Evolutionary conservation across 2,888 invertebrate genomes (phyloP), one percentile per base, ranked within the genome.

Genomic region (Lasioglossum marginatum): DNA sequence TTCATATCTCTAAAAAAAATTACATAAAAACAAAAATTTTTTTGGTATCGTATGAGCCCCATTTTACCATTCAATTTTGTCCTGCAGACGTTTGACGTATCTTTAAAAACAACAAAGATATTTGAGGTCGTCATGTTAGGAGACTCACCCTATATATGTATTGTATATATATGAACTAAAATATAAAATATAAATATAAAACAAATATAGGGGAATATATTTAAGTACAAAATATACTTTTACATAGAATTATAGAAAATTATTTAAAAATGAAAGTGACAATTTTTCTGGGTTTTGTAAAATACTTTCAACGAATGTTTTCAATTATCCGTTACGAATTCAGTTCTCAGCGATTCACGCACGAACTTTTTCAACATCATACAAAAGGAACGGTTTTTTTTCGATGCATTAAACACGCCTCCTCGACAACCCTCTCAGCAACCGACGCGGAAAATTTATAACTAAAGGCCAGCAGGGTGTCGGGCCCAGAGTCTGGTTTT

Each of bases 401-500:
- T 70, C n/a, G 57, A 81, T 71, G 57, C 71, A 48, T 43, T 60
- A 74, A 48, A 63, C 76, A 37, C 60, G 71, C 31, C 60, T 63
- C 6, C 31, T 48, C 48, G 37, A 37, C 60, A 34, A 48, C 23
- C 72, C 31, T 81, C 63, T 66, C 63, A 37, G 14, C 23, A 52
- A 1, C 73, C 23, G n/a, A 31, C 52, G 63, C 23, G 14, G 77
- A 78, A 77, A 82, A 82, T 82, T 82, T 82, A 77, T 77, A 77
- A 72, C 77, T 52, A 77, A 66, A 82, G 23, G 45, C 31, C 31
- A 66, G 31, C 63, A 8, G 31, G 31, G 16, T 31, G 63, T 66
- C 31, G 31, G 19, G 63, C 31, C 34, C 31, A 31, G 68, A 23
- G 60, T 77, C 40, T 77, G 66, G 73, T 77, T 81, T 72, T 66